These are phyloP conservation scores for Bryconaethiops microstoma DNA, from an alignment of 2,797 vertebrate species.

Conservation along the genomic window DNA sequence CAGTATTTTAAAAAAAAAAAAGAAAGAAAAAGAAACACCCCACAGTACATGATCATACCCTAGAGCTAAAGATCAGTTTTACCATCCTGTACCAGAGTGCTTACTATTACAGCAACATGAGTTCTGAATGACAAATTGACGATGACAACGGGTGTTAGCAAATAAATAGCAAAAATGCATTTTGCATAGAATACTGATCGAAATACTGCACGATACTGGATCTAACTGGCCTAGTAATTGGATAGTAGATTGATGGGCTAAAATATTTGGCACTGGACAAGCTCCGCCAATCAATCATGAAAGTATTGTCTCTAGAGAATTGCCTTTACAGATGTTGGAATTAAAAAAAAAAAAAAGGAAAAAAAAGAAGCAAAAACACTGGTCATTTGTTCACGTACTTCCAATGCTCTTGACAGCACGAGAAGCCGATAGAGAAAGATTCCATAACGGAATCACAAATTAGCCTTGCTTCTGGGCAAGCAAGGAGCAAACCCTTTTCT, in stretches of 20 bases:
- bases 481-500: background rate
- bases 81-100: background rate
- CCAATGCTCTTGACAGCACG: slow-evolving; percentile 84
- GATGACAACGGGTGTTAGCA: background rate
- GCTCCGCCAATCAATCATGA: background rate
- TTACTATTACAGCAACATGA: background rate
- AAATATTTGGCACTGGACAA: slow-evolving; percentile 3
- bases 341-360: background rate
- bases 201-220: slow-evolving; percentile 19
- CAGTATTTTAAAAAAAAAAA: background rate
- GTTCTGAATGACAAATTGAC: background rate
- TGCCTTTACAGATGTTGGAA: background rate
- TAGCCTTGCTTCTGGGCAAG: slow-evolving; percentile 8
- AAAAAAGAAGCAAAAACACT: slow-evolving; percentile 58
- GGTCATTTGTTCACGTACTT: slow-evolving; percentile 55
- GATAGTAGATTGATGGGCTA: background rate
- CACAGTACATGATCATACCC: slow-evolving; percentile 8
- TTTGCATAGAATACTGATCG: slow-evolving; percentile 20
- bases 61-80: background rate
- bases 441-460: slow-evolving; percentile 81
- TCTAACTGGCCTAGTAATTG: background rate
- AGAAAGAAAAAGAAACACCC: background rate
- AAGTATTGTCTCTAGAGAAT: slow-evolving; percentile 4
- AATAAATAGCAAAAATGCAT: slow-evolving; percentile 1
- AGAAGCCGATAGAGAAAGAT: slow-evolving; percentile 80